A percentile compares a stretch with the other conserved stretches of the same genome.
phyloP scores from a whole-genome alignment of 1,140 invertebrate genomes.

The Hycleus cichorii region DNA sequence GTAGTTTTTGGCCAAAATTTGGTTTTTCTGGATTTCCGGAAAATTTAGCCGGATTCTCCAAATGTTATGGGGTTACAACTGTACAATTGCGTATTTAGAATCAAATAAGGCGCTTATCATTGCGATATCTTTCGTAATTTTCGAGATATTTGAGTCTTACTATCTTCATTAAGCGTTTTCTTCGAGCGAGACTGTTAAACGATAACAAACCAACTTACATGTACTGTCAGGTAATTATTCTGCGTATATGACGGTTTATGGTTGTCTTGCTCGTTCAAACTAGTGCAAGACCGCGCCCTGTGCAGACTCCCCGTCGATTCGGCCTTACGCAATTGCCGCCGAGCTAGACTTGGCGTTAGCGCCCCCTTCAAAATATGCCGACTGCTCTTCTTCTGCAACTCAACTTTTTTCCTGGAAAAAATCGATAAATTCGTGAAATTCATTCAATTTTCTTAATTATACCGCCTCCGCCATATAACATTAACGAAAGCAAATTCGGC shows the following conservation, averaged over 20 bases:
- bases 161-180: too few relatives aligned
- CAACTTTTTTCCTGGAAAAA: slow-evolving; percentile 63
- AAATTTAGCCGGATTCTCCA: too few relatives aligned
- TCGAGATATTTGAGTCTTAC: too few relatives aligned
- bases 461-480: slow-evolving; percentile 78
- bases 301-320: slow-evolving; percentile 49
- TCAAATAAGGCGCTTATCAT: too few relatives aligned
- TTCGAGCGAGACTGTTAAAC: too few relatives aligned
- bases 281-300: slow-evolving; percentile 64
- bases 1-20: too few relatives aligned
- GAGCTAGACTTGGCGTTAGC: slow-evolving; percentile 62
- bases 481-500: slow-evolving; percentile 88
- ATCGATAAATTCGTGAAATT: neutral
- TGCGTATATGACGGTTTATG: slow-evolving; percentile 43
- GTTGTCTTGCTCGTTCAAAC: slow-evolving; percentile 50
- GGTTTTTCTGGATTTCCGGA: too few relatives aligned
- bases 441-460: slow-evolving; percentile 17
- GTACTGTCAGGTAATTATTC: slow-evolving; percentile 66
- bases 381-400: slow-evolving; percentile 73
- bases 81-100: too few relatives aligned
- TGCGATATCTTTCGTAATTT: too few relatives aligned
- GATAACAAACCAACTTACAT: slow-evolving; percentile 46
- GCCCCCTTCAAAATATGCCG: slow-evolving; percentile 78
- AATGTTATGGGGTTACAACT: too few relatives aligned
- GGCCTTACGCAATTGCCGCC: slow-evolving; percentile 59